Evolutionary conservation across 1,140 invertebrate genomes (phyloP).

Genomic region (Drosophila yakuba): DNA sequence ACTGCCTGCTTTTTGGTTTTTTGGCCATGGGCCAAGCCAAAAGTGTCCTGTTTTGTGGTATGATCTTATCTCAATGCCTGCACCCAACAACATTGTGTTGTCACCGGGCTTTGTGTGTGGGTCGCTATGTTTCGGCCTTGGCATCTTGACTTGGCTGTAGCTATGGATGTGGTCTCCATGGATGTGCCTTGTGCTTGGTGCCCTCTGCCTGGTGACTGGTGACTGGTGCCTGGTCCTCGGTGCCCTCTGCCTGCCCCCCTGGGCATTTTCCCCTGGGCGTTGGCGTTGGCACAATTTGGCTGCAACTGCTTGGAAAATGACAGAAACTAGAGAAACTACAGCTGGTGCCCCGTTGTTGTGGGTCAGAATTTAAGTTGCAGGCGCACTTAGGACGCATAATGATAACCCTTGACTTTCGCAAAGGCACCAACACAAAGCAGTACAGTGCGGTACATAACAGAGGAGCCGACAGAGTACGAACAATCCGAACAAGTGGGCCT

Average conservation of each 20-base stretch:
- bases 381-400: slow-evolving; percentile 62
- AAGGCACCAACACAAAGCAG: slow-evolving; percentile 36
- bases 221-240: background rate
- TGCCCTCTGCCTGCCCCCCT: slow-evolving; percentile 11
- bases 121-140: slow-evolving; percentile 42
- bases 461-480: slow-evolving; percentile 10
- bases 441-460: slow-evolving; percentile 31
- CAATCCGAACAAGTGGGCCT: slow-evolving; percentile 66
- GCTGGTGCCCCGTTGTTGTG: slow-evolving; percentile 51
- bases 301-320: slow-evolving; percentile 73
- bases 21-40: slow-evolving; percentile 58
- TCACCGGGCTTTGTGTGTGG: slow-evolving; percentile 47
- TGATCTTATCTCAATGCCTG: slow-evolving; percentile 67
- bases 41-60: slow-evolving; percentile 74
- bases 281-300: slow-evolving; percentile 65
- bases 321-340: slow-evolving; percentile 53
- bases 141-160: slow-evolving; percentile 54
- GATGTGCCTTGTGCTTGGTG: slow-evolving; percentile 1
- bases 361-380: slow-evolving; percentile 57
- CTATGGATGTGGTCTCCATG: slow-evolving; percentile 16
- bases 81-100: slow-evolving; percentile 72
- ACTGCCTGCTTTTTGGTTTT: slow-evolving; percentile 20
- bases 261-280: slow-evolving; percentile 41
- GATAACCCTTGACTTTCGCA: slow-evolving; percentile 76
- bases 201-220: background rate